Evolutionary conservation across 2,113 vertebrate species (phyloP), one percentile per base, ranked within the genome.

Genomic region (Pomatorhinus ruficollis): DNA sequence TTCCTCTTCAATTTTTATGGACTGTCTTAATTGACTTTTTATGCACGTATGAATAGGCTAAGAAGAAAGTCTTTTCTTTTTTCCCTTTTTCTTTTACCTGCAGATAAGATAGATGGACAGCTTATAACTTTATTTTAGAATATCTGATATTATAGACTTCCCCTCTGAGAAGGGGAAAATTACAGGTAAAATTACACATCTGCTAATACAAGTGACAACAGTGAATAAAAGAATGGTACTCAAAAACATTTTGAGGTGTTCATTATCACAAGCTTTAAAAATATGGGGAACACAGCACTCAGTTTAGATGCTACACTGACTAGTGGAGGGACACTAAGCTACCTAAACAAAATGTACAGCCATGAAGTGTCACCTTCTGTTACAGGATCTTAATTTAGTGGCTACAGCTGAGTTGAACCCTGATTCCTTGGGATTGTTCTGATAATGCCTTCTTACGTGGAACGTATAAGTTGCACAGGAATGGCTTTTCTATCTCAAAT

Each of bases 11-110:
- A 52, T 91, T 97, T 96, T 96, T 96, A 97, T 94, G 90, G 79
- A 96, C 84, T 94, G 18, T 88, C 92, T 94, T 96, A 95, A 96
- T 87, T 96, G 90, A 93, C 87, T 96, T 96, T 93, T 97, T 94
- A 95, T 93, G 87, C 47, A 65, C 76, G 93, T 96, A 82, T 5
- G 49, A 95, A 87, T 50, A 57, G 83, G n/a, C 54, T 83, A 92
- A 81, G 69, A 89, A 92, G 90, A 90, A 93, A 81, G 64, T 35
- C 11, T 31, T 40, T 42, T 45, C 24, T 57, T 50, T 49, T 75
- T 30, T 20, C 15, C 45, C n/a, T 57, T 77, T 53, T 83, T 70
- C 54, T 65, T 83, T 25, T 1, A 75, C 16, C 24, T 77, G 71
- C 35, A 64, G 74, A 28, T 90, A 93, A 85, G 75, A 83, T 49